A percentile compares a stretch with the other conserved stretches of the same genome.
These are phyloP conservation scores for Megaceryle alcyon DNA, from an alignment of 2,797 vertebrate genomes.

Conservation along the genomic window DNA sequence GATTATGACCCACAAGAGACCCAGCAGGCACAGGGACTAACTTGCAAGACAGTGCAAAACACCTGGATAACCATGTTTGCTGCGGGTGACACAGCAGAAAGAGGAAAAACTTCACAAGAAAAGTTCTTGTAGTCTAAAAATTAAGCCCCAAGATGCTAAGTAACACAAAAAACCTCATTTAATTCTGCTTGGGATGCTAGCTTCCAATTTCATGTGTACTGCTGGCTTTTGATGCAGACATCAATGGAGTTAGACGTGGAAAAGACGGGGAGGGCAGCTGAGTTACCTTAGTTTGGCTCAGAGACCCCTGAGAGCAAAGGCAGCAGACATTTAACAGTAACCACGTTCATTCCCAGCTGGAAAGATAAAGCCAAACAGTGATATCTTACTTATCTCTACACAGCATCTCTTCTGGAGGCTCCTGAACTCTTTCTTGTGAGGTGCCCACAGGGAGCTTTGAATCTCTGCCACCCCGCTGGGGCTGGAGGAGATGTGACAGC, in stretches of 20 bases:
- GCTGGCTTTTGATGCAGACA: neutral
- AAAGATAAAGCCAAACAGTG: neutral
- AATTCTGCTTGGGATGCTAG: neutral
- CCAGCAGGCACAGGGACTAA: neutral
- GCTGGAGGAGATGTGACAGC: fast-evolving
- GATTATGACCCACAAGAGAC: neutral
- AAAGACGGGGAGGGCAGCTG: neutral
- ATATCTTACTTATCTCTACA: neutral
- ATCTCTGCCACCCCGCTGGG: fast-evolving
- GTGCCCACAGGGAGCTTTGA: neutral
- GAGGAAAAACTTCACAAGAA: neutral
- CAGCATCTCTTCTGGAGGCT: neutral
- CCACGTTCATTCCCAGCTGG: neutral
- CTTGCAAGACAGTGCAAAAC: neutral
- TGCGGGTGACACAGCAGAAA: neutral
- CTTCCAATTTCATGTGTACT: fast-evolving
- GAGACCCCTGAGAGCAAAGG: fast-evolving
- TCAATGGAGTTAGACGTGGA: neutral
- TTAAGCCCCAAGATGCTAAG: neutral
- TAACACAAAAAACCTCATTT: neutral
- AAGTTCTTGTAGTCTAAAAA: neutral
- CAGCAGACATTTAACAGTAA: neutral
- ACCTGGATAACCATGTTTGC: neutral
- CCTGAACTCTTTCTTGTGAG: neutral
- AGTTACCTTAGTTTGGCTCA: neutral